These are phyloP conservation scores for Rhingia rostrata DNA, from an alignment of 2,888 invertebrate species.

Conservation along the genomic window DNA sequence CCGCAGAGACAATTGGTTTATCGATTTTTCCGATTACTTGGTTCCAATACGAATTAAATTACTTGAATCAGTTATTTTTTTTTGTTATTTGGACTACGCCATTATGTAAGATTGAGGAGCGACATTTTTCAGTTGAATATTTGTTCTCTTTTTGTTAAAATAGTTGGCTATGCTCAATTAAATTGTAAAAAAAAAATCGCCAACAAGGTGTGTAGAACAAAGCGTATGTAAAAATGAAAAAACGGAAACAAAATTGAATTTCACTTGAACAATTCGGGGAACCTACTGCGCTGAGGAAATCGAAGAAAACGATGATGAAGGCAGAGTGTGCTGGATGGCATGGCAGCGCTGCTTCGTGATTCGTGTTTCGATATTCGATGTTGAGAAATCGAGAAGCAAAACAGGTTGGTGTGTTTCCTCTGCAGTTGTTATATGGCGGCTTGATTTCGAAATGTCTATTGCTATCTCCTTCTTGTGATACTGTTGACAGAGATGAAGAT, in stretches of 20 bases:
- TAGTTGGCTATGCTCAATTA: neutral
- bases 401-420: conserved; percentile 29
- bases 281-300: conserved; percentile 63
- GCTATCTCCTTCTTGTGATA: conserved; percentile 25
- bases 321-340: conserved; percentile 30
- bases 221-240: conserved; percentile 60
- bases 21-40: conserved; percentile 64
- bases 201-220: conserved; percentile 29
- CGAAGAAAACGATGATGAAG: conserved; percentile 67
- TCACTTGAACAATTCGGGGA: conserved; percentile 69
- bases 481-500: neutral
- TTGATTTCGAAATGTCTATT: conserved; percentile 60
- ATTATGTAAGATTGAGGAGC: conserved; percentile 66
- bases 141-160: neutral
- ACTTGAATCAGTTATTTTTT: conserved; percentile 5
- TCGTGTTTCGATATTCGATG: conserved; percentile 20
- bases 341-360: conserved; percentile 24
- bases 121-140: conserved; percentile 32
- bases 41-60: conserved; percentile 44
- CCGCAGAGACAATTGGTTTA: conserved; percentile 45
- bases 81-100: conserved; percentile 54
- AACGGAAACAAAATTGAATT: conserved; percentile 72
- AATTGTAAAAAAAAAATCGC: conserved; percentile 1
- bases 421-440: conserved; percentile 31
- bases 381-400: conserved; percentile 16